Base-by-base conservation (phyloP, 1,140 invertebrate species). In the Microplitis mediator region DNA sequence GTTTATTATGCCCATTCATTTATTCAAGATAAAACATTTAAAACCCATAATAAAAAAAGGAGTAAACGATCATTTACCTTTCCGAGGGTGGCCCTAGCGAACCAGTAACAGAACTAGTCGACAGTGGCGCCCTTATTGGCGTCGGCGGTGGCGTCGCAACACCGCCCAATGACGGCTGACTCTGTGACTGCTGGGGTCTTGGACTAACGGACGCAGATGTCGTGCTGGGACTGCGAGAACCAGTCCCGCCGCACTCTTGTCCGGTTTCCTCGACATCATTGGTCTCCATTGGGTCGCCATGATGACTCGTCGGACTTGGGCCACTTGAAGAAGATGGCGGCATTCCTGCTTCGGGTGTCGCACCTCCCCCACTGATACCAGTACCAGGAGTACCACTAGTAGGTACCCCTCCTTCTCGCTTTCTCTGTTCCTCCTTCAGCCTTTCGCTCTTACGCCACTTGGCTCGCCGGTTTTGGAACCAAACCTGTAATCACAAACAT, bases 371-470 rank as follows among this genome's bases (percentile, higher is more conserved):
- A 68, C 89, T 85, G 6, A 11, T 11, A 9, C 39, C 39, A 45
- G 39, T 45, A 9, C 39, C 39, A 23, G 23, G 23, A 23, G 23
- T 23, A 54, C 89, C 84, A 73, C 88, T 87, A 50, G 89, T 85
- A 74, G 89, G 85, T 45, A 90, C 86, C 16, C 91, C 91, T 62
- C 90, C 93, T 76, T 95, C 94, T 34, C 94, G 88, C 82, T 95
- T 95, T 67, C 93, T 86, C 83, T 96, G 94, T 82, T 97, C 95
- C 81, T 97, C 95, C 88, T 96, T 95, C 79, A 96, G 89, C 16
- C 95, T 89, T 81, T 97, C 95, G 51, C 94, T 94, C 86, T 98
- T 97, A 72, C 96, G 90, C 95, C 95, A 97, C 87, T 98, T 97
- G 39, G 96, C 95, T 58, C 96, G 88, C 39, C 96, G 90, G 83